Evolutionary conservation across 2,113 vertebrate species (phyloP), one percentile per base, ranked within the genome.

Genomic region (Corvus hawaiiensis): DNA sequence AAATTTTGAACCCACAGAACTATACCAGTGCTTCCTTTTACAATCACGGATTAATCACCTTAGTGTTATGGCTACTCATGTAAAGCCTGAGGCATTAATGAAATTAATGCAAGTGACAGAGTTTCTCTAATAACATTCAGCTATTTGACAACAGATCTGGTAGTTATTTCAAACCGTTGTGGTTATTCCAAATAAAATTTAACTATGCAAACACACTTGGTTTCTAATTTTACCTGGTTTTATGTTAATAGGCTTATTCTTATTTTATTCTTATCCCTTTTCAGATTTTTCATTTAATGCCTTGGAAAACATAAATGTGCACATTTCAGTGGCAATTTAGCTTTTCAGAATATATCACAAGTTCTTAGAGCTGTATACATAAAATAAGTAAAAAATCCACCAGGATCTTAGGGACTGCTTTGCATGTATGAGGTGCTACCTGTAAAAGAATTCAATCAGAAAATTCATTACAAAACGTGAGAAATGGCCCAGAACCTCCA

Each of bases 401-500:
- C 44, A 77, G 59, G 68, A 94, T 74, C 51, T 87, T 71, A 80
- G 44, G 75, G 33, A 39, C 78, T 93, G 64, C 32, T 95, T 92
- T 93, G 61, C 79, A 86, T 78, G 68, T 91, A 97, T 92, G 79
- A 94, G 62, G 68, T 61, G 64, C 17, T 93, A 80, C 49, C 84
- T 67, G 59, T 80, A 96, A 80, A 90, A 96, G 9, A 95, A 91
- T 85, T 95, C 72, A 84, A 80, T 90, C 87, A 92, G 63, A 93
- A 95, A 95, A 94, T 73, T 93, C 87, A 96, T 95, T 95, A 90
- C 28, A 71, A 95, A 96, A 91, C 69, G 71, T 79, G 55, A 87
- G 75, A 95, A 95, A 93, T 93, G 75, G 74, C 75, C 82, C 81
- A 77, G 67, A 91, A 91, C 87, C 59, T 85, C 28, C 55, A 44